Conservation (phyloP, 2,797 vertebrate genomes). For the Salmo trutta region DNA sequence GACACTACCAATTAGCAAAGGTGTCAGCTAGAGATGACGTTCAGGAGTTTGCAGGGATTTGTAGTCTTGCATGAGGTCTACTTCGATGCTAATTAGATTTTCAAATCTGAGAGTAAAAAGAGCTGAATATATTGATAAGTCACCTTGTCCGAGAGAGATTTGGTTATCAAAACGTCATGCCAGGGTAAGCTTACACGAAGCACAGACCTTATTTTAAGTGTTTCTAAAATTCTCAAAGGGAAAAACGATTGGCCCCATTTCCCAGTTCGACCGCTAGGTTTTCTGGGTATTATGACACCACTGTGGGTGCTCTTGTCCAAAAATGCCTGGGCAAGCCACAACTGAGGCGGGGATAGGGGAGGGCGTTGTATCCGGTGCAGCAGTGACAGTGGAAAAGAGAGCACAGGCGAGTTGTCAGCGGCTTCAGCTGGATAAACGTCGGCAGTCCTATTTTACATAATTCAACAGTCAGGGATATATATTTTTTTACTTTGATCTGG, state of each 20-base stretch:
- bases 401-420: conserved; percentile 51
- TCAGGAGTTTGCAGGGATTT: no score
- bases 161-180: no score
- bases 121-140: no score
- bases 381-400: conserved; percentile 43
- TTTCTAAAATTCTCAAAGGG: no score
- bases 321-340: conserved; percentile 18
- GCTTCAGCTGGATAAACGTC: conserved; percentile 47
- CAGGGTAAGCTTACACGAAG: no score
- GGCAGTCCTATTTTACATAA: conserved; percentile 43
- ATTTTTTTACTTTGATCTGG: conserved; percentile 54
- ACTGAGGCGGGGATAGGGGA: conserved; percentile 48
- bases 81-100: no score
- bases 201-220: no score
- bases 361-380: conserved; percentile 51
- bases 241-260: no score
- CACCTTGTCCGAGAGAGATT: no score
- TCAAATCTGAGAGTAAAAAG: not conserved
- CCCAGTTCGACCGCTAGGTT: no score
- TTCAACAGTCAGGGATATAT: conserved; percentile 58
- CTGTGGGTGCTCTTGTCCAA: conserved; percentile 29
- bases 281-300: not conserved
- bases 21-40: no score
- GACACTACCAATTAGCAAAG: no score
- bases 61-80: not conserved